Conservation (phyloP, 2,797 vertebrate species). For the Pseudomugil tenellus region DNA sequence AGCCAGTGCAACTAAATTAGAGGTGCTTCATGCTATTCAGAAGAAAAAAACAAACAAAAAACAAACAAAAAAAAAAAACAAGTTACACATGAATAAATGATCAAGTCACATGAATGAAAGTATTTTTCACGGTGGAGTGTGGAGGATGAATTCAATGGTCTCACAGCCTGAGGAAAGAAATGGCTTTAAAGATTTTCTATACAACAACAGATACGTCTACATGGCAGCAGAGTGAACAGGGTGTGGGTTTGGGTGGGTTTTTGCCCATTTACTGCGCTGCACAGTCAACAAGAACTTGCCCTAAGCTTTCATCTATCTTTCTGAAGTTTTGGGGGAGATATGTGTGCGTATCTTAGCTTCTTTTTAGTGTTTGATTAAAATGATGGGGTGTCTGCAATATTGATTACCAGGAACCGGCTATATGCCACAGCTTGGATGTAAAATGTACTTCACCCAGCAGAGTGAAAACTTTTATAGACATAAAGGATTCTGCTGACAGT, state of each 20-base stretch:
- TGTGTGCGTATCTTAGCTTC: background rate
- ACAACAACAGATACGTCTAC: background rate
- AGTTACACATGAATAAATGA: slow-evolving; percentile 14
- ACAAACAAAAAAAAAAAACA: slow-evolving; percentile 8
- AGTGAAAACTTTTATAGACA: background rate
- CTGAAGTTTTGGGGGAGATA: background rate
- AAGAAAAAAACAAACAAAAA: too few species aligned
- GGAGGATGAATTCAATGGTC: slow-evolving; percentile 8
- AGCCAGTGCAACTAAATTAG: too few species aligned
- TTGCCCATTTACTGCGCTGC: background rate
- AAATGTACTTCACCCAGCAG: background rate
- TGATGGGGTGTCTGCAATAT: background rate
- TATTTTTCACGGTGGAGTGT: background rate
- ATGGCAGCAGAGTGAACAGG: background rate
- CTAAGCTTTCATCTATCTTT: background rate
- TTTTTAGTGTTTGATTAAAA: background rate
- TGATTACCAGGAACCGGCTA: background rate
- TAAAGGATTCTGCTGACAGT: background rate
- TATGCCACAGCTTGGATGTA: background rate
- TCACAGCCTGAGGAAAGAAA: slow-evolving; percentile 11
- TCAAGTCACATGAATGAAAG: slow-evolving; percentile 3
- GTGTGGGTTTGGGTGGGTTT: background rate
- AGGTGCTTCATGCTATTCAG: too few species aligned
- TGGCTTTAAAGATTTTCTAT: background rate
- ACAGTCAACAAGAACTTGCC: background rate